Evolutionary conservation across 2,797 vertebrate genomes (phyloP).

Genomic region (Xiphophorus birchmanni): DNA sequence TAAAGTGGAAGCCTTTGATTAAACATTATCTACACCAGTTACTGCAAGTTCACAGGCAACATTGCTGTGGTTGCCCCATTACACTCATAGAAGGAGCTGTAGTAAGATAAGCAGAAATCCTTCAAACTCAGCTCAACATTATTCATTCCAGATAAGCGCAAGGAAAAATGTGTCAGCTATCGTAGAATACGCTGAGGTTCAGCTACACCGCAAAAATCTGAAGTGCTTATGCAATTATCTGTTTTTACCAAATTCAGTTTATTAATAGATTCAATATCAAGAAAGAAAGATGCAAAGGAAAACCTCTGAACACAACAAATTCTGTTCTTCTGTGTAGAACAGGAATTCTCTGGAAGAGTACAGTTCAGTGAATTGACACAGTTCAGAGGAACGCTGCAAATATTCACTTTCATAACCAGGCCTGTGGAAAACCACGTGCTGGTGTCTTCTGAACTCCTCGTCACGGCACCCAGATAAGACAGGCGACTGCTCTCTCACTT

Average conservation of each 20-base stretch:
- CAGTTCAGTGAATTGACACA: slow-evolving; percentile 25
- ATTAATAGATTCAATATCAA: neutral
- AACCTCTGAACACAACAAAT: neutral
- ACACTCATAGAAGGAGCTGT: slow-evolving; percentile 34
- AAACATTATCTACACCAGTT: slow-evolving; percentile 20
- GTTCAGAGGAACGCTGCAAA: slow-evolving; percentile 21
- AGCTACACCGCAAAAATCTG: neutral
- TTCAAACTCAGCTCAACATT: slow-evolving; percentile 16
- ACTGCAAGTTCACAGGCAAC: slow-evolving; percentile 24
- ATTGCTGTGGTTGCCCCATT: slow-evolving; percentile 33
- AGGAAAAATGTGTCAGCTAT: slow-evolving; percentile 25
- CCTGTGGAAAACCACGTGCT: slow-evolving; percentile 28
- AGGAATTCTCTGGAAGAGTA: slow-evolving; percentile 14
- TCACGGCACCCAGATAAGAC: slow-evolving; percentile 43
- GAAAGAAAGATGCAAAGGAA: neutral
- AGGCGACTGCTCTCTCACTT: slow-evolving; percentile 10
- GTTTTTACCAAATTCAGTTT: neutral
- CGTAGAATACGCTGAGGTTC: neutral
- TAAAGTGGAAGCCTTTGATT: slow-evolving; percentile 43
- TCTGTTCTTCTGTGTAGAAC: neutral
- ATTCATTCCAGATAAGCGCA: slow-evolving; percentile 13
- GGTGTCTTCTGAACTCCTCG: slow-evolving; percentile 12
- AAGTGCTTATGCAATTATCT: neutral
- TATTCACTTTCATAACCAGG: slow-evolving; percentile 31
- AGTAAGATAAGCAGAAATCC: slow-evolving; percentile 49